These are phyloP conservation scores for Rhopalosiphum padi DNA, from an alignment of 1,140 invertebrate species.

Conservation along the genomic window DNA sequence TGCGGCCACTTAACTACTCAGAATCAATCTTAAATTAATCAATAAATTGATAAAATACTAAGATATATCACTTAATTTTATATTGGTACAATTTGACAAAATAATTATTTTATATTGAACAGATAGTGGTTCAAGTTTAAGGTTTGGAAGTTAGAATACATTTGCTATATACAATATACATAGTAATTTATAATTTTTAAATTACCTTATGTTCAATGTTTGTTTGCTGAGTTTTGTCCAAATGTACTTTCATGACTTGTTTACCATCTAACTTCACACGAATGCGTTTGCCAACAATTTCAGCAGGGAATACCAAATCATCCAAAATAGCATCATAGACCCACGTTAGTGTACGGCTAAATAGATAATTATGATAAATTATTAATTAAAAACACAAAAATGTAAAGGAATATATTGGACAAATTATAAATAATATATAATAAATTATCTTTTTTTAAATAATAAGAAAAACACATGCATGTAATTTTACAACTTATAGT, in stretches of 20 bases:
- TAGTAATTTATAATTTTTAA: neutral
- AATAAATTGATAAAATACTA: too few species aligned
- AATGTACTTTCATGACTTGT: conserved; percentile 96
- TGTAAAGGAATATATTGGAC: neutral
- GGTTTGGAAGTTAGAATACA: neutral
- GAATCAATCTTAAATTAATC: too few species aligned
- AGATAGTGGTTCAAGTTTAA: too few species aligned
- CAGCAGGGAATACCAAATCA: conserved; percentile 97
- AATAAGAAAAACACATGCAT: neutral
- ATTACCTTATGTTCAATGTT: conserved; percentile 98
- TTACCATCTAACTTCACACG: conserved; percentile 95
- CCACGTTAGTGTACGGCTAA: conserved; percentile 89
- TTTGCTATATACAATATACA: neutral
- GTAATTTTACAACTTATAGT: neutral
- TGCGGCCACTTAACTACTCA: too few species aligned
- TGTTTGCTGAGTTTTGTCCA: conserved; percentile 98
- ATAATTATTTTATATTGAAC: too few species aligned
- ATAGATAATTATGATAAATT: conserved; percentile 60
- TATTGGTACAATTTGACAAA: too few species aligned
- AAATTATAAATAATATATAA: neutral
- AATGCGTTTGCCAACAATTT: conserved; percentile 98
- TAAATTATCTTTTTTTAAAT: neutral
- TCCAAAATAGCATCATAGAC: conserved; percentile 97
- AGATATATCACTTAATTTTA: too few species aligned
- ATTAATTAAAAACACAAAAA: neutral